Conservation (phyloP, 2,888 invertebrate genomes). For the Plagodis pulveraria region DNA sequence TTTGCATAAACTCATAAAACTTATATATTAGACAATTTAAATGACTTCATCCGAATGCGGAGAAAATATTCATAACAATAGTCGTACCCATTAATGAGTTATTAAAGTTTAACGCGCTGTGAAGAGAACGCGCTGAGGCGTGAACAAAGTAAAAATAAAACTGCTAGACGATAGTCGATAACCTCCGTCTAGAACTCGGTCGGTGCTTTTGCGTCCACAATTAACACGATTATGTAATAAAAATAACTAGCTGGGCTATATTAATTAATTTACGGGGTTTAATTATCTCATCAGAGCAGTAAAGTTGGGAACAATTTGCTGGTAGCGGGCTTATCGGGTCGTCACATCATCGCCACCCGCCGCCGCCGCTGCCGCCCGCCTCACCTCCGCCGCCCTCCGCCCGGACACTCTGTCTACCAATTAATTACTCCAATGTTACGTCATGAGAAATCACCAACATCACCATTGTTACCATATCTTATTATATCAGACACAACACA, state of each 20-base stretch:
- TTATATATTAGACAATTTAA: neutral
- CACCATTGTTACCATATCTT: slow-evolving; percentile 36
- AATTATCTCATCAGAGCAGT: slow-evolving; percentile 79
- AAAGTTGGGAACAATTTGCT: slow-evolving; percentile 69
- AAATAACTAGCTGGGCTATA: slow-evolving; percentile 69
- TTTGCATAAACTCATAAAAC: too few relatives aligned
- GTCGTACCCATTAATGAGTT: slow-evolving; percentile 30
- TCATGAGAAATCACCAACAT: slow-evolving; percentile 72
- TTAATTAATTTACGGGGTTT: slow-evolving; percentile 80
- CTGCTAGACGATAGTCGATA: slow-evolving; percentile 25
- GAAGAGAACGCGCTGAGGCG: slow-evolving; percentile 36
- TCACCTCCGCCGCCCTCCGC: slow-evolving; percentile 27
- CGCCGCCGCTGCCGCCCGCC: slow-evolving; percentile 35
- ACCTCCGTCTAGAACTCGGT: slow-evolving; percentile 52
- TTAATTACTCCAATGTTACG: slow-evolving; percentile 56
- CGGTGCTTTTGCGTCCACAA: slow-evolving; percentile 62
- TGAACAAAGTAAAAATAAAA: slow-evolving; percentile 31
- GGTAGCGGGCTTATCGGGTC: slow-evolving; percentile 68
- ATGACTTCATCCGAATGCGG: slow-evolving; percentile 19
- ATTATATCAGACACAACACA: slow-evolving; percentile 44
- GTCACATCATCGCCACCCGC: slow-evolving; percentile 61
- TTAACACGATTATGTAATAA: slow-evolving; percentile 69
- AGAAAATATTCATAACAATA: slow-evolving; percentile 31
- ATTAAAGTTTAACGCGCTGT: slow-evolving; percentile 37
- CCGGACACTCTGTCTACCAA: slow-evolving; percentile 47